A percentile compares a stretch with the other conserved stretches of the same genome.
These are phyloP conservation scores for Corythaeola cristata DNA, from an alignment of 2,113 vertebrate species.

Conservation along the genomic window DNA sequence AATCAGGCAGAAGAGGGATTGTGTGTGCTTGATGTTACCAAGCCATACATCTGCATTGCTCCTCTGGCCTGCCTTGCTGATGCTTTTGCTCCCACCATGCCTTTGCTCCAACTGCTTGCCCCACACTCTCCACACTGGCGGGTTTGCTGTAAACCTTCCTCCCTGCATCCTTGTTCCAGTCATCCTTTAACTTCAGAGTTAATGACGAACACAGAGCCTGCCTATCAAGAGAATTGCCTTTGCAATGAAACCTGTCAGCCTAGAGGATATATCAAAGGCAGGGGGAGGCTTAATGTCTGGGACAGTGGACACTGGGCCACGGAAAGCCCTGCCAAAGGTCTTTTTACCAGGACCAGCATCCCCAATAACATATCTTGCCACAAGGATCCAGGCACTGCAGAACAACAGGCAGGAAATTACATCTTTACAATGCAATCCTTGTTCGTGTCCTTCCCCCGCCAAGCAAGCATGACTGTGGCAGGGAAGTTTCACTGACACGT, in stretches of 20 bases:
- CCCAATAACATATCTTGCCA: background rate
- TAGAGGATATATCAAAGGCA: background rate
- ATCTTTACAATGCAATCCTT: background rate
- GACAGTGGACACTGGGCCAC: background rate
- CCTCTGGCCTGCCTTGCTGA: background rate
- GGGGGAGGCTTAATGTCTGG: background rate
- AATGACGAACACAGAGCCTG: background rate
- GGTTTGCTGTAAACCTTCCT: background rate
- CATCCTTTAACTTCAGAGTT: background rate
- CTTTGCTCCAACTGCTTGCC: background rate
- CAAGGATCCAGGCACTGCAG: background rate
- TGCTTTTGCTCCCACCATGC: fast-evolving
- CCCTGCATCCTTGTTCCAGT: background rate
- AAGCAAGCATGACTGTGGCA: background rate
- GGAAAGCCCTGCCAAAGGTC: background rate
- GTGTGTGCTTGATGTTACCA: background rate
- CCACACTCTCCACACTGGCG: background rate
- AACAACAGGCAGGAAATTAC: background rate
- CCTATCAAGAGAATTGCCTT: background rate
- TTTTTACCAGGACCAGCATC: background rate
- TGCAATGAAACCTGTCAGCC: background rate
- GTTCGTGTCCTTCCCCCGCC: background rate
- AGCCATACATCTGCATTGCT: fast-evolving
- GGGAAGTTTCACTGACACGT: background rate
- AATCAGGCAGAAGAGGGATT: background rate